Evolutionary conservation across 2,797 vertebrate species (phyloP), one percentile per base, ranked within the genome.

Genomic region (Leptodactylus fallax): DNA sequence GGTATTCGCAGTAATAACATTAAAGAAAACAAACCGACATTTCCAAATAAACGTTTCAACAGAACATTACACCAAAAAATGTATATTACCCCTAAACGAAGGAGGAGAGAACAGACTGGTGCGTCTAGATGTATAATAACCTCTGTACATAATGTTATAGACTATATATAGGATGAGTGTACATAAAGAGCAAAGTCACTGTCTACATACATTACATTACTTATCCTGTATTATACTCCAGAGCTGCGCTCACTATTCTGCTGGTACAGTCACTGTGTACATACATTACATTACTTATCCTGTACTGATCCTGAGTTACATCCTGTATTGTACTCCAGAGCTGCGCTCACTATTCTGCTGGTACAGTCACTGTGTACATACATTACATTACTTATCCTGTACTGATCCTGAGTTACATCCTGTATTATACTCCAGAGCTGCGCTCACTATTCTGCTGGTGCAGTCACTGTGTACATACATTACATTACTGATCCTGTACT

Each of bases 191-290:
- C 53, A 12, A 13, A 55, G 11, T 58, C 16, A 13, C 3, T 6
- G 14, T 17, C 13, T 61, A 61, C 60, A 61, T 61, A 61, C 1
- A 67, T 25, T 14, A 67, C 23, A 67, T 13, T 25, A 67, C 23
- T 25, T 23, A 67, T 36, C 6, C 67, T 36, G 14, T 36, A 45
- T 45, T 45, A 45, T 45, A 71, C 67, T 12, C 67, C 61, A 65
- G 61, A 65, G 61, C 61, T 65, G 61, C n/a, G 23, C 60, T 58
- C 56, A 58, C 61, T 65, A 65, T 65, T 65, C 61, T 65, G 61
- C n/a, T 65, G 61, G 21, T 71, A 25, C 13, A 45, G 27, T 71
- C 67, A 45, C 27, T 69, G 61, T 65, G 61, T 65, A 65, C 61
- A 65, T 65, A 65, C 61, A 65, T 65, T 65, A 65, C 61, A 16